These are phyloP conservation scores for Tiliacea citrago DNA, from an alignment of 2,888 invertebrate species.

Conservation along the genomic window DNA sequence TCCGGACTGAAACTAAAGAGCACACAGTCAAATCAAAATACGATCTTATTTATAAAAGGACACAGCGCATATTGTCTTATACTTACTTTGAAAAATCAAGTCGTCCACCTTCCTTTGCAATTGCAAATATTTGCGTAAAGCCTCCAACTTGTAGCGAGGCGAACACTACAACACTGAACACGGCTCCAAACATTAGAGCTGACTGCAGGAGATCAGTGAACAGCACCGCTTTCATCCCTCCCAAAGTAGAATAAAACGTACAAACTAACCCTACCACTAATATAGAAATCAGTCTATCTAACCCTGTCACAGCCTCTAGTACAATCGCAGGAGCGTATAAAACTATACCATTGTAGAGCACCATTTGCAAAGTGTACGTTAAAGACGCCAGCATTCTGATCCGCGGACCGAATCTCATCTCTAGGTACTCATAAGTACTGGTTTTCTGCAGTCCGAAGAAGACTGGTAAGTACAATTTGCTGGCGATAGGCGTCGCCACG, in stretches of 20 bases:
- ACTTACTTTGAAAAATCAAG: constrained; percentile 93
- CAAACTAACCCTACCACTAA: constrained; percentile 94
- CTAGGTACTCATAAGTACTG: constrained; percentile 98
- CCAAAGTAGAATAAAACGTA: constrained; percentile 96
- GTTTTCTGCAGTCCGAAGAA: constrained; percentile 95
- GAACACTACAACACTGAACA: constrained; percentile 94
- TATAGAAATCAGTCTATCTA: constrained; percentile 93
- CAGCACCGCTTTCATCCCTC: constrained; percentile 97
- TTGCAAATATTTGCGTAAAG: constrained; percentile 92
- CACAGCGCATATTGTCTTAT: background rate
- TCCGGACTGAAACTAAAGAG: constrained; percentile 93
- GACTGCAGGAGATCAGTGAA: constrained; percentile 97
- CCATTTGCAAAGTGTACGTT: constrained; percentile 97
- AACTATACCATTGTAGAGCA: constrained; percentile 97
- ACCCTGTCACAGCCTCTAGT: constrained; percentile 95
- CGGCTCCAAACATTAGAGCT: constrained; percentile 95
- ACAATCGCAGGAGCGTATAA: constrained; percentile 98
- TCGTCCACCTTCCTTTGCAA: constrained; percentile 93
- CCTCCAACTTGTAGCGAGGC: constrained; percentile 93
- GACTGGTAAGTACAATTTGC: constrained; percentile 95
- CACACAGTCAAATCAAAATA: constrained; percentile 15
- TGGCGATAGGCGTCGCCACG: constrained; percentile 94
- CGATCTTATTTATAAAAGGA: background rate
- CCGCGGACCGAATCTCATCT: constrained; percentile 95
- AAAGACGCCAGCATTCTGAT: constrained; percentile 95